phyloP scores from a whole-genome alignment of 2,113 vertebrate species.

The Gadus chalcogrammus region DNA sequence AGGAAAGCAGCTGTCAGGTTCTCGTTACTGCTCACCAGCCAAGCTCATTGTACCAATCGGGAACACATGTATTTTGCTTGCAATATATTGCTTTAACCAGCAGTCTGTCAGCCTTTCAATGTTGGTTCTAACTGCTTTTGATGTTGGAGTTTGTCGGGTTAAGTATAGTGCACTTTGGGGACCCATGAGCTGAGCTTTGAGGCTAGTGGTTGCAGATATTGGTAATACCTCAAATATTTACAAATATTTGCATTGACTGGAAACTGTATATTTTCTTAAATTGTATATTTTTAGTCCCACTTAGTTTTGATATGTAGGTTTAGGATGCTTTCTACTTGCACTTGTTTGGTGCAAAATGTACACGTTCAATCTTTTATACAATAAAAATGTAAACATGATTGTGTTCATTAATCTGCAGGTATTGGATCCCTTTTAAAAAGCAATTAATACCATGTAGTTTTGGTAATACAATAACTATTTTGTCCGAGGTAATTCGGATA shows the following conservation, averaged over 20 bases:
- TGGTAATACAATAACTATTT: too few species aligned
- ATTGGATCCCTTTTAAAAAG: background rate
- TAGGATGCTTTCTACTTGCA: conserved; percentile 59
- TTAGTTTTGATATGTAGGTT: conserved; percentile 65
- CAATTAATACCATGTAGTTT: too few species aligned
- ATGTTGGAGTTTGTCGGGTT: conserved; percentile 21
- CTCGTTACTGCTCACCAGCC: too few species aligned
- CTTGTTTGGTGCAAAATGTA: conserved; percentile 58
- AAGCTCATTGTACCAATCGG: too few species aligned
- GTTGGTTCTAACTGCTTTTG: background rate
- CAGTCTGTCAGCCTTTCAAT: conserved; percentile 25
- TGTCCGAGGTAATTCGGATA: too few species aligned
- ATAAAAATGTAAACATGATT: conserved; percentile 49
- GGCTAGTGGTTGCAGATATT: conserved; percentile 33
- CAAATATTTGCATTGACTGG: conserved; percentile 59
- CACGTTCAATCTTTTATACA: conserved; percentile 66
- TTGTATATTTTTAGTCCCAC: conserved; percentile 68
- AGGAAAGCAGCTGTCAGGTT: background rate
- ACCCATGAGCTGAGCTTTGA: conserved; percentile 3
- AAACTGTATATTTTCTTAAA: conserved; percentile 75
- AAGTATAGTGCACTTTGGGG: conserved; percentile 8
- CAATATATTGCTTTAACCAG: conserved; percentile 24
- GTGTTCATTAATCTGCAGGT: background rate
- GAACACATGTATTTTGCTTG: too few species aligned
- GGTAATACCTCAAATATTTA: conserved; percentile 45